phyloP scores from a whole-genome alignment of 2,888 invertebrate genomes.

The Trachelus iudaicus region DNA sequence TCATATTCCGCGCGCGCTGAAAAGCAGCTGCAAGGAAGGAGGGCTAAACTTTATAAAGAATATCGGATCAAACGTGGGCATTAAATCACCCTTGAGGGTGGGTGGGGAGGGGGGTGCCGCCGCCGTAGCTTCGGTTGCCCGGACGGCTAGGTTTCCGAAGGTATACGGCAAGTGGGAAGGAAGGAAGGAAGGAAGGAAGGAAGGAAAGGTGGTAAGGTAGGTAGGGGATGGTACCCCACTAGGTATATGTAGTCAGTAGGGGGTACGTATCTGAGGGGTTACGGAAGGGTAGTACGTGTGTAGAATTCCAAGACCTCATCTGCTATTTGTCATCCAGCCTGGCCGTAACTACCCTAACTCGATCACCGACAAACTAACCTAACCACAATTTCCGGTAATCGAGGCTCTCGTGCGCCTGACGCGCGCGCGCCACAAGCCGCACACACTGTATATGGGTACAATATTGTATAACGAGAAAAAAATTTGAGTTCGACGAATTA shows the following conservation, averaged over 20 bases:
- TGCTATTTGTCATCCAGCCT: slow-evolving; percentile 55
- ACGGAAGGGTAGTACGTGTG: slow-evolving; percentile 41
- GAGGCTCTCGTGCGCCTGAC: slow-evolving; percentile 22
- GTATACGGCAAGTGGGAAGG: slow-evolving; percentile 6
- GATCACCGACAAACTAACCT: slow-evolving; percentile 53
- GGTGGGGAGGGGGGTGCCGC: slow-evolving; percentile 17
- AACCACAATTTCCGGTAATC: slow-evolving; percentile 50
- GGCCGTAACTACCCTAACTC: slow-evolving; percentile 51
- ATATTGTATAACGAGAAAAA: too few relatives aligned
- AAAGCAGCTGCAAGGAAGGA: slow-evolving; percentile 34
- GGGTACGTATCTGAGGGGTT: slow-evolving; percentile 6
- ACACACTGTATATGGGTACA: too few relatives aligned
- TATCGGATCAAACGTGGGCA: slow-evolving; percentile 54
- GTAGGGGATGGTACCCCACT: slow-evolving; percentile 5
- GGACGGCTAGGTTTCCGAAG: not conserved
- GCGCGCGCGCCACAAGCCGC: not conserved
- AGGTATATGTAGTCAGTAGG: not conserved
- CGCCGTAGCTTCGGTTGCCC: slow-evolving; percentile 13
- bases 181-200: slow-evolving; percentile 6
- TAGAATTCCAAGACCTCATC: slow-evolving; percentile 52
- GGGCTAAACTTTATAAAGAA: slow-evolving; percentile 53
- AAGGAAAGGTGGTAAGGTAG: slow-evolving; percentile 15
- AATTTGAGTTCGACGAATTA: too few relatives aligned
- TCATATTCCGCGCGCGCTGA: slow-evolving; percentile 19
- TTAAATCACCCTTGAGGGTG: slow-evolving; percentile 54